Evolutionary conservation across 2,888 invertebrate genomes (phyloP), one percentile per base, ranked within the genome.

Genomic region (Morinoia aosen): DNA sequence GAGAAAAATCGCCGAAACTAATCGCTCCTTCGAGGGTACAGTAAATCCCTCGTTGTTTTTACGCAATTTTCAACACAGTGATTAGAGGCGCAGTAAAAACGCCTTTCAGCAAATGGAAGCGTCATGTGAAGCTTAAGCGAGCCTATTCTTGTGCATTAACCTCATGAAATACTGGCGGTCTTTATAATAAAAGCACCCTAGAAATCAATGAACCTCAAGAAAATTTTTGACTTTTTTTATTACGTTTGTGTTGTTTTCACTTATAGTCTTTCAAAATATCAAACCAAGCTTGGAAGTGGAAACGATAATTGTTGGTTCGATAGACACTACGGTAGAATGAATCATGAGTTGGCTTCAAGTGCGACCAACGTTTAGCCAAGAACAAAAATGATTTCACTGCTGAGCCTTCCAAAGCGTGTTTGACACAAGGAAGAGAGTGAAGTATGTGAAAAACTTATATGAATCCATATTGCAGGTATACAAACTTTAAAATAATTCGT

Each of bases 1-100:
- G 40, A 93, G 93, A 93, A 93, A 93, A 93, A 93, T 93, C 16
- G 10, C 11, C 48, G 48, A 57, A 93, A 93, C 56, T 93, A 93
- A 93, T 93, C 93, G 93, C 93, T 93, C 93, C 93, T 93, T 93
- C 57, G 93, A 93, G 93, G 93, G 56, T 93, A 93, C 93, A 93
- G 93, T 93, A 93, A 93, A 93, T 93, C 90, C 93, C 48, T 93
- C 48, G 57, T 48, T 39, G 57, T 93, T 93, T 93, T 93, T 93
- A 48, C 57, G 4, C 56, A 12, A 19, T 93, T 93, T 93, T 93
- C 93, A 93, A 57, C 93, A 93, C 93, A 56, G 93, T 93, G 93
- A 93, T 93, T 93, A 93, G 93, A 57, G 58, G 93, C 57, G 19
- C 11, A 57, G 57, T 16, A 93, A 93, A 93, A 93, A 48, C 25